Conservation (phyloP, 1,140 invertebrate species). For the Anastrepha obliqua region DNA sequence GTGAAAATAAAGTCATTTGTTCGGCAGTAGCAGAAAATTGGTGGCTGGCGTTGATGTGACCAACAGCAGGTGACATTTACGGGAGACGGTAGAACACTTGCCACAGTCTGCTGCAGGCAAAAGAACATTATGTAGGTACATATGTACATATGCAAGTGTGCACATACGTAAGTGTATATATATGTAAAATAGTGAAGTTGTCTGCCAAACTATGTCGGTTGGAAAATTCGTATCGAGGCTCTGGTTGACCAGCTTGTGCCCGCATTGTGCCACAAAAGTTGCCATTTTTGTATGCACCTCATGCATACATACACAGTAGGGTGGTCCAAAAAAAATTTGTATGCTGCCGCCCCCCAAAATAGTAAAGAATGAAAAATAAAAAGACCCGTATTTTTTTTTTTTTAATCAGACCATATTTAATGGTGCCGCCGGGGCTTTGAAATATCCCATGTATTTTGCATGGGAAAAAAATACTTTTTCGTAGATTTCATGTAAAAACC, state of each 20-base stretch:
- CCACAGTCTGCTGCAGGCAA: neutral
- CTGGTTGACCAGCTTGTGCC: neutral
- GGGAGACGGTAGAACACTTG: neutral
- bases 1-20: neutral
- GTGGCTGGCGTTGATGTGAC: neutral
- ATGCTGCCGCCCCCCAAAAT: too few species aligned
- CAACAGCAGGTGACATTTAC: slow-evolving; percentile 12
- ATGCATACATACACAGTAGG: too few species aligned
- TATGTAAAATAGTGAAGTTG: neutral
- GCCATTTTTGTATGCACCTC: neutral
- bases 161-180: neutral
- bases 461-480: too few species aligned
- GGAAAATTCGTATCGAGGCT: neutral
- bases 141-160: neutral
- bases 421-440: too few species aligned
- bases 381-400: too few species aligned
- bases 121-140: neutral
- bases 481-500: too few species aligned
- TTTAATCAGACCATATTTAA: too few species aligned
- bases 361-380: too few species aligned
- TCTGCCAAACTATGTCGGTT: neutral
- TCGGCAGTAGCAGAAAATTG: neutral
- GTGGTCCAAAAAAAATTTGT: too few species aligned
- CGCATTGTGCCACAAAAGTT: neutral
- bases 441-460: too few species aligned